Evolutionary conservation across 2,113 vertebrate species (phyloP), one percentile per base, ranked within the genome.

Genomic region (Sakesphorus luctuosus): DNA sequence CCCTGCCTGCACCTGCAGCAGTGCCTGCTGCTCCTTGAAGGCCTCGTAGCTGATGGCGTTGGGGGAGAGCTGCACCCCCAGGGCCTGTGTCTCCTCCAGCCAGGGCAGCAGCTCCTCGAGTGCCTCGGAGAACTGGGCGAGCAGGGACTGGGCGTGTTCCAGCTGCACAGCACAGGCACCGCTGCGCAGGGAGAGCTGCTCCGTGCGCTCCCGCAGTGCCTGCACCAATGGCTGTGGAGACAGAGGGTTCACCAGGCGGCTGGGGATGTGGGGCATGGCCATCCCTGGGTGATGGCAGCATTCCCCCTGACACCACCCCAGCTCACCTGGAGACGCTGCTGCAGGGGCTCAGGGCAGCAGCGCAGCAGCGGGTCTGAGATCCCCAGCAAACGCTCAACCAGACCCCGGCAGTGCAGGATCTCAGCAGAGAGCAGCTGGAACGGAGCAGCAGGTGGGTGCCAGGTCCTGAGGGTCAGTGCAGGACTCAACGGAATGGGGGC

Each of bases 21-120:
- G 97, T 24, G 98, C 98, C 96, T 99, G 99, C 97, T 99, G 98
- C 94, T 98, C 98, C 95, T 97, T 95, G 93, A 99, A 98, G 76
- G 98, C 97, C 71, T 98, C 97, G 7, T 97, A 98, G 97, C 97
- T 97, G 71, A 98, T 96, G 82, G 97, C 96, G 6, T 81, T 94
- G 5, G 98, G 95, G 7, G 96, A 96, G 3, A 99, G 97, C 89
- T 97, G 98, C 21, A 82, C 96, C 43, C 97, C 96, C 4, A 97
- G 93, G 3, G 18, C 85, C 96, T 97, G 98, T 18, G 97, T 98
- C 98, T 99, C 98, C 65, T 97, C 93, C 88, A 99, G 97, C 99
- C 99, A 99, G 18, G 98, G 99, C 15, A 89, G 89, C 69, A 99
- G 98, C 96, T 99, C 99, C 23, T 96, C 81, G 0, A 97, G 95